Evolutionary conservation across 2,888 invertebrate species (phyloP).

Genomic region (Kryphioiulus occultus): DNA sequence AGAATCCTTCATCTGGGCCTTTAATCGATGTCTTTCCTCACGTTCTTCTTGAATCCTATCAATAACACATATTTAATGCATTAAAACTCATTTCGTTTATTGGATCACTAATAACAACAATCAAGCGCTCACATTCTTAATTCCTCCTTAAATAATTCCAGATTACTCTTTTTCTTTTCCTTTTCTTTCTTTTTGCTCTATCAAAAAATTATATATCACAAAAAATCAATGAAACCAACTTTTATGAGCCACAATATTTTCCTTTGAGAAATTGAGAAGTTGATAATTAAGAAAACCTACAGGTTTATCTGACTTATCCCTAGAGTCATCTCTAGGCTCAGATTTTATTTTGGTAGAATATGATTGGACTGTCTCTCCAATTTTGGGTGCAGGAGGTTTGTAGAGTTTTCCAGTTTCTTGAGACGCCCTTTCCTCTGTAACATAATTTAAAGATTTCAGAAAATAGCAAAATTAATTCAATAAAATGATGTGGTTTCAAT

Average conservation of each 20-base stretch:
- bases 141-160: constrained; percentile 98
- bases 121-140: constrained; percentile 79
- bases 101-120: neutral
- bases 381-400: constrained; percentile 70
- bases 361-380: neutral
- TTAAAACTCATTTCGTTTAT: constrained; percentile 39
- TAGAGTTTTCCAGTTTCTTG: constrained; percentile 90
- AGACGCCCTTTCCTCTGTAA: constrained; percentile 79
- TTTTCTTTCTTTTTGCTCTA: constrained; percentile 72
- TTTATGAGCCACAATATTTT: constrained; percentile 26
- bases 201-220: constrained; percentile 22
- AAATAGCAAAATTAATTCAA: neutral
- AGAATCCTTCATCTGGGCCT: constrained; percentile 72
- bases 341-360: constrained; percentile 67
- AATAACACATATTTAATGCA: neutral
- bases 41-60: constrained; percentile 96
- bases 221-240: neutral
- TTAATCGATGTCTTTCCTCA: constrained; percentile 92
- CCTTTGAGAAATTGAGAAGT: no score
- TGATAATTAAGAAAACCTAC: constrained; percentile 56
- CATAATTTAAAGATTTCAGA: neutral
- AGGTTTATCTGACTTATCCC: constrained; percentile 28
- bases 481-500: no score
- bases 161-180: constrained; percentile 93
- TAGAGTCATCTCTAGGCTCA: constrained; percentile 36